A percentile compares a stretch with the other conserved stretches of the same genome.
These are phyloP conservation scores for Tenebrosternarchus preto DNA, from an alignment of 2,113 vertebrate genomes.

Conservation along the genomic window DNA sequence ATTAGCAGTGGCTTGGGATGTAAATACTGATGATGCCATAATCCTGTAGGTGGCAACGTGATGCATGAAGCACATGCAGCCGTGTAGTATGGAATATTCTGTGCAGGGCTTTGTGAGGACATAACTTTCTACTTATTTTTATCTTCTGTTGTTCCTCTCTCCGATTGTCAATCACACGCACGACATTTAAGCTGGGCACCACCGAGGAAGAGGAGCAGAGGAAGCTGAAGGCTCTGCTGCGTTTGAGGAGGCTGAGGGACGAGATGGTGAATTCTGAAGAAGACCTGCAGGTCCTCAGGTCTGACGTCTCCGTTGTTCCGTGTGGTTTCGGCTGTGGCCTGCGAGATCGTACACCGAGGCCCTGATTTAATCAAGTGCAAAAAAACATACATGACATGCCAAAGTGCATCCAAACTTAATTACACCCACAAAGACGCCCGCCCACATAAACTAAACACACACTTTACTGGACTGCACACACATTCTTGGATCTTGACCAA, in stretches of 20 bases:
- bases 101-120: neutral
- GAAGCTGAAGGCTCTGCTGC: slow-evolving; percentile 84
- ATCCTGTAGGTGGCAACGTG: neutral
- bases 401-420: too few relatives aligned
- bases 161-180: too few relatives aligned
- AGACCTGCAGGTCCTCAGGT: slow-evolving; percentile 92
- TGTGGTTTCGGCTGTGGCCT: too few relatives aligned
- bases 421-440: too few relatives aligned
- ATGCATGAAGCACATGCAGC: too few relatives aligned
- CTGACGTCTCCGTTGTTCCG: neutral
- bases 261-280: slow-evolving; percentile 87
- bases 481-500: too few relatives aligned
- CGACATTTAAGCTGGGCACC: slow-evolving; percentile 71
- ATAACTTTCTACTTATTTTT: slow-evolving; percentile 14
- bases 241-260: slow-evolving; percentile 85
- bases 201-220: slow-evolving; percentile 75
- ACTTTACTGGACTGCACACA: too few relatives aligned
- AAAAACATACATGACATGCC: neutral
- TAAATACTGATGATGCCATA: neutral
- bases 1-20: neutral
- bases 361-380: too few relatives aligned
- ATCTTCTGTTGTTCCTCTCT: slow-evolving; percentile 10
- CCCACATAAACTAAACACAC: too few relatives aligned
- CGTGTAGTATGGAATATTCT: too few relatives aligned
- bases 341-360: too few relatives aligned